Conservation (phyloP, 2,888 invertebrate genomes). For the Salticus scenicus region DNA sequence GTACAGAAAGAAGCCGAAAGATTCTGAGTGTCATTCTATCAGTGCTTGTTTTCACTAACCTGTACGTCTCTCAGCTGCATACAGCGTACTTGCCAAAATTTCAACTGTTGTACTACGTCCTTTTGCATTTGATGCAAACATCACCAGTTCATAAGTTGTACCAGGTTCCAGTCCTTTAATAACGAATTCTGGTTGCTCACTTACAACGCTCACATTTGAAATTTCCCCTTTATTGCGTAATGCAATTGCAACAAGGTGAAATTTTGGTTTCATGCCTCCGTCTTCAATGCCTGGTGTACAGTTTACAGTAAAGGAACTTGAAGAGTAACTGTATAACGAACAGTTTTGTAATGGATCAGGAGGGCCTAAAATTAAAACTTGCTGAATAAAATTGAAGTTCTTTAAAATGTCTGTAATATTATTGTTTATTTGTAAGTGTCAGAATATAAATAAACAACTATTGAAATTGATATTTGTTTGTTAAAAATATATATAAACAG, state of each 20-base stretch:
- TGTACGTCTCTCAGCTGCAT: slow-evolving; percentile 67
- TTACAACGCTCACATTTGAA: slow-evolving; percentile 83
- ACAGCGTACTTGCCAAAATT: slow-evolving; percentile 83
- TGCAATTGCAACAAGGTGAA: slow-evolving; percentile 85
- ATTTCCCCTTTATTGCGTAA: slow-evolving; percentile 81
- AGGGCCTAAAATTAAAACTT: slow-evolving; percentile 79
- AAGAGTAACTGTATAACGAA: slow-evolving; percentile 88
- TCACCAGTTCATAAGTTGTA: slow-evolving; percentile 84
- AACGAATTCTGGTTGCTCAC: slow-evolving; percentile 81
- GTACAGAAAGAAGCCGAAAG: no score
- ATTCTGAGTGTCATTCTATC: no score
- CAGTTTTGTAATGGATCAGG: slow-evolving; percentile 95
- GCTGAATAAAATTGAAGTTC: no score
- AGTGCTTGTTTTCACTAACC: slow-evolving; percentile 56
- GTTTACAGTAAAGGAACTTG: slow-evolving; percentile 86
- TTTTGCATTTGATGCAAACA: slow-evolving; percentile 88
- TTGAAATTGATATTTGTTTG: no score
- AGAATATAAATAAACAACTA: no score
- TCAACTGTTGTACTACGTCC: slow-evolving; percentile 88
- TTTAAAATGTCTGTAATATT: no score
- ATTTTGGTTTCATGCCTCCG: slow-evolving; percentile 90
- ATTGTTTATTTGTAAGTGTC: no score
- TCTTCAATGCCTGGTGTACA: slow-evolving; percentile 90
- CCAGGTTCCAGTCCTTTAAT: slow-evolving; percentile 84
- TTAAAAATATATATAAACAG: no score